Base-by-base conservation (phyloP, 2,797 vertebrate genomes). In the Manis crassicaudata region DNA sequence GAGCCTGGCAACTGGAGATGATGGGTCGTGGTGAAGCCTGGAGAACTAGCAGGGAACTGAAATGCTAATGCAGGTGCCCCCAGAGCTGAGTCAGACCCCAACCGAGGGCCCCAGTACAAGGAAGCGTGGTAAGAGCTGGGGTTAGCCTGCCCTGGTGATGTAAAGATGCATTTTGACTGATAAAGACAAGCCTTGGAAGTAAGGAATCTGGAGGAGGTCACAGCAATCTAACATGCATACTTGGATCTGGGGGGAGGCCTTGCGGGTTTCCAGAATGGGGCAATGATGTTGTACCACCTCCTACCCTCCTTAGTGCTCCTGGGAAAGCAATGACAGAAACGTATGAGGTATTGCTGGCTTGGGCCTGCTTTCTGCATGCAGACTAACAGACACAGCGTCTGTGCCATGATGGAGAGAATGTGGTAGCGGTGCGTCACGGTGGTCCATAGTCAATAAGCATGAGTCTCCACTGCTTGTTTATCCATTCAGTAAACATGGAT, bases 81-180 rank as follows among this genome's bases (percentile, higher is more conserved):
- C 17, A 81, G 75, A 43, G 11, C 72, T 85, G 29, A 84, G 70
- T 63, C 65, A 90, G 80, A 54, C n/a, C 25, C 21, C 62, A 35
- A 16, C n/a, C 0, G 1, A 18, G 20, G 40, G 11, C 5, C 0
- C 46, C 40, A 40, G 12, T 5, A 65, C 62, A 5, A 10, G 60
- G 18, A 3, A 5, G 29, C 23, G 20, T 16, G 25, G 21, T 0
- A 0, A 25, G 37, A 75, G 10, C 18, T 58, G 1, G 5, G 16
- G 3, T 20, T 52, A n/a, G 17, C 20, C 20, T 87, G 56, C 27
- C 63, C 43, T 58, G 14, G 11, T 58, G 29, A 27, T 7, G 6
- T 17, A 20, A 87, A 37, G 46, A 46, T 70, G 40, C 20, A 18
- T 67, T 76, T 37, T 50, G 40, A 65, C 40, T 46, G 56, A 40